Evolutionary conservation across 2,113 vertebrate species (phyloP).

Genomic region (Cathartes aura): DNA sequence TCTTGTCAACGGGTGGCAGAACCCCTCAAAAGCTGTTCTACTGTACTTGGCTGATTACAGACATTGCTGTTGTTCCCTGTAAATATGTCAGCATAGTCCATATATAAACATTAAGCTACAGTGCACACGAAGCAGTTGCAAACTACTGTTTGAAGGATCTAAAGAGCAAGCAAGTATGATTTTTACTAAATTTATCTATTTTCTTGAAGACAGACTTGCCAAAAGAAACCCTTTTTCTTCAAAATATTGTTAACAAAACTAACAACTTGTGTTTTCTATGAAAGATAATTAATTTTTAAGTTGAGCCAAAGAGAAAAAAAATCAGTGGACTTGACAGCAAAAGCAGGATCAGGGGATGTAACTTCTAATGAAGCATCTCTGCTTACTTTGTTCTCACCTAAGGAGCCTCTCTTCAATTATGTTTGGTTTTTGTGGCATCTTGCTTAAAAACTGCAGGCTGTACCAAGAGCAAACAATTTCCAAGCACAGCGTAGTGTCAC

Average conservation of each 20-base stretch:
- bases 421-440: slow-evolving; percentile 12
- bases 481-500: neutral
- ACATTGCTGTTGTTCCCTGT: neutral
- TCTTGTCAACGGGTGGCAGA: neutral
- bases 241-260: neutral
- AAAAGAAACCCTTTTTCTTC: neutral
- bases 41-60: neutral
- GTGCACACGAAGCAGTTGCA: neutral
- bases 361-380: neutral
- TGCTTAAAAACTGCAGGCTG: neutral
- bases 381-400: neutral
- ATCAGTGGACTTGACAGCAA: neutral
- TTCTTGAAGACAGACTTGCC: neutral
- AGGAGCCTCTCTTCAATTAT: neutral
- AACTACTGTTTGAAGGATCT: neutral
- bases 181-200: neutral
- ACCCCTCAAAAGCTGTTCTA: neutral
- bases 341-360: neutral
- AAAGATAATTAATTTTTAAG: neutral
- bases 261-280: neutral
- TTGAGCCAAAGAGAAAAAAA: neutral
- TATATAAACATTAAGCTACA: neutral
- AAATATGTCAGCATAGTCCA: neutral
- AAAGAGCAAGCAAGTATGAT: neutral
- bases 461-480: neutral